Base-by-base conservation (phyloP, 2,113 vertebrate species). In the Pica pica region DNA sequence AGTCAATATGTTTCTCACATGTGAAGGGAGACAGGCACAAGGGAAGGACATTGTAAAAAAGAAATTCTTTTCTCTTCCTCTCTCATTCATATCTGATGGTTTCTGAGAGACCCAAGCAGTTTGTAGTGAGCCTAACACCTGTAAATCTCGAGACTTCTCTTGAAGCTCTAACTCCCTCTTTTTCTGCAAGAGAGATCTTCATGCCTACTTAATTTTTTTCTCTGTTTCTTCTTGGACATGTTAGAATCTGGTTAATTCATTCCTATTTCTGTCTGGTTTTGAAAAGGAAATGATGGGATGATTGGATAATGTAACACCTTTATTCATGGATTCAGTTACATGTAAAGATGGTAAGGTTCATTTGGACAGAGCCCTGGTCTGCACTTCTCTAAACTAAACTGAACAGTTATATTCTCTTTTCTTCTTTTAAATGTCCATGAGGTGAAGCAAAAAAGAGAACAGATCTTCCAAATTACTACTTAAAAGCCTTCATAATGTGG, bases 391-490 rank as follows among this genome's bases (percentile, higher is more conserved):
- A 76, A 77, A 52, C 50, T 49, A 64, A n/a, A 21, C 21, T 24
- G 26, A 63, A 20, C 0, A 0, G 5, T 53, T 87, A 13, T 4
- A n/a, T n/a, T 79, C 1, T 71, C 6, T 64, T 11, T 21, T 61
- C 23, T 94, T 61, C 23, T 7, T 81, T 90, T 90, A 57, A 42
- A 46, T 76, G 20, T 59, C 20, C 3, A 3, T 63, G 22, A 41
- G 7, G 14, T 67, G 16, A 27, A 70, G 60, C 17, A 41, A 47
- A 33, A 75, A 46, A 65, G 75, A 28, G 1, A 47, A 6, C 27
- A 49, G 5, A n/a, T 63, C 14, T 41, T 75, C 26, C 64, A 63
- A 44, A 53, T 49, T 53, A n/a, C 16, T 82, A 26, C 18, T 75
- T 7, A 19, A 0, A 0, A 23, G 5, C 61, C 39, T 50, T 90